Evolutionary conservation across 2,797 vertebrate species (phyloP).

Genomic region (Sciurus carolinensis): DNA sequence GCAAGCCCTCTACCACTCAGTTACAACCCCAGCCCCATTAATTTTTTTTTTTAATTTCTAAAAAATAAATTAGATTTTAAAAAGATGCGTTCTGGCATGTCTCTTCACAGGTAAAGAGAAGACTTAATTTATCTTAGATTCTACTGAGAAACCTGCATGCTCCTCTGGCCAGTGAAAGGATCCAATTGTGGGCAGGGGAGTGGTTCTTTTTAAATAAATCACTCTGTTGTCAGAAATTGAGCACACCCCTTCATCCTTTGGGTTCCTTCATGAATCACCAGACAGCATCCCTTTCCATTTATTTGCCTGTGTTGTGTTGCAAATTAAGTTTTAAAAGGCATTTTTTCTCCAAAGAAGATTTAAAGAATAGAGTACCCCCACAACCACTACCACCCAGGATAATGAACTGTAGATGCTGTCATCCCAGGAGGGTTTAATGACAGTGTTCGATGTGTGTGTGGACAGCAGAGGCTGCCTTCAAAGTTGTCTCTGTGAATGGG

Average conservation of each 20-base stretch:
- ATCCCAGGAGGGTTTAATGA: constrained; percentile 87
- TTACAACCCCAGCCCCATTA: too few species aligned
- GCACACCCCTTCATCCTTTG: not conserved
- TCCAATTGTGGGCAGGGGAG: not conserved
- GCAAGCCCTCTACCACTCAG: too few species aligned
- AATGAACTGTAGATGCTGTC: constrained; percentile 87
- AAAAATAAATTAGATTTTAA: not conserved
- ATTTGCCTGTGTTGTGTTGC: constrained; percentile 81
- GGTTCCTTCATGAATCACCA: constrained; percentile 62
- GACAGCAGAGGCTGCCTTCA: constrained; percentile 83
- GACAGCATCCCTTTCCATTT: constrained; percentile 74
- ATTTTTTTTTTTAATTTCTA: not conserved
- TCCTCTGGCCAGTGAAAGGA: not conserved
- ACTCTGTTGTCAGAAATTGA: constrained; percentile 72
- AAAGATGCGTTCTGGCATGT: not conserved
- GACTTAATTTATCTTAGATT: constrained; percentile 10
- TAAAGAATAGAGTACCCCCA: constrained; percentile 71
- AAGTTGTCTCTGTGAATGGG: constrained; percentile 86
- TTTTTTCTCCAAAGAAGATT: constrained; percentile 72
- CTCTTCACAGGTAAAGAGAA: not conserved
- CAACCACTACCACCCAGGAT: constrained; percentile 79
- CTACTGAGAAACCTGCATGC: not conserved
- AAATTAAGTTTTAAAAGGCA: constrained; percentile 84
- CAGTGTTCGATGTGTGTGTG: constrained; percentile 83
- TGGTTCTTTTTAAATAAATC: constrained; percentile 55